Percentiles rank a stretch among this genome's conserved stretches.
Evolutionary conservation across 1,140 invertebrate species (phyloP).

Genomic region (Calephelis nemesis): DNA sequence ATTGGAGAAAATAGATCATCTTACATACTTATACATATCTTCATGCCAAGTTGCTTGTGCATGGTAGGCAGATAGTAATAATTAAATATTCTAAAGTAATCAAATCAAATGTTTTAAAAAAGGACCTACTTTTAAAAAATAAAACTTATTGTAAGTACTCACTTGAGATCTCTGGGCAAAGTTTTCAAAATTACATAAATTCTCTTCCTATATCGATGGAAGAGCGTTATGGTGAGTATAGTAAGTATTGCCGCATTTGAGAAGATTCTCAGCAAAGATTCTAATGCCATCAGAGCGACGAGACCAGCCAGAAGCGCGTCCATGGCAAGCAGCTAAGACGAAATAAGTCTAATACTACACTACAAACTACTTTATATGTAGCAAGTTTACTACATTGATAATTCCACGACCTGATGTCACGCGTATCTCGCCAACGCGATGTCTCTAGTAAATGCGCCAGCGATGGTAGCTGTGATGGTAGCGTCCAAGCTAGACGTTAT

Average conservation of each 20-base stretch:
- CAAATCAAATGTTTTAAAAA: too few species aligned
- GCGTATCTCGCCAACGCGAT: slow-evolving; percentile 44
- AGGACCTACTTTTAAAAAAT: too few species aligned
- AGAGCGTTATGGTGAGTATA: slow-evolving; percentile 77
- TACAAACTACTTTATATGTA: not conserved
- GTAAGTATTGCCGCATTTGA: slow-evolving; percentile 79
- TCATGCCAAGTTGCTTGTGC: too few species aligned
- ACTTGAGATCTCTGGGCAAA: slow-evolving; percentile 81
- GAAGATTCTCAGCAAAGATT: slow-evolving; percentile 78
- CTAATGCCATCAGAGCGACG: slow-evolving; percentile 79
- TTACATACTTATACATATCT: too few species aligned
- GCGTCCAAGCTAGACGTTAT: too few species aligned
- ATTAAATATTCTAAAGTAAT: too few species aligned
- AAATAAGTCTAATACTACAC: slow-evolving; percentile 36
- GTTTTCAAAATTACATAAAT: slow-evolving; percentile 81
- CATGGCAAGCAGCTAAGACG: slow-evolving; percentile 49
- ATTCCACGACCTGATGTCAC: slow-evolving; percentile 33
- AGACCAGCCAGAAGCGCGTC: slow-evolving; percentile 79
- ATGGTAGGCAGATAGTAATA: too few species aligned
- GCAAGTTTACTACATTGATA: slow-evolving; percentile 17
- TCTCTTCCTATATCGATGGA: slow-evolving; percentile 79
- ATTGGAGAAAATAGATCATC: too few species aligned
- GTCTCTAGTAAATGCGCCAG: slow-evolving; percentile 50
- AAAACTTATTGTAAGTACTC: slow-evolving; percentile 46
- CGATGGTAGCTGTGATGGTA: too few species aligned